Evolutionary conservation across 2,888 invertebrate species (phyloP).

Genomic region (Globia sparganii): DNA sequence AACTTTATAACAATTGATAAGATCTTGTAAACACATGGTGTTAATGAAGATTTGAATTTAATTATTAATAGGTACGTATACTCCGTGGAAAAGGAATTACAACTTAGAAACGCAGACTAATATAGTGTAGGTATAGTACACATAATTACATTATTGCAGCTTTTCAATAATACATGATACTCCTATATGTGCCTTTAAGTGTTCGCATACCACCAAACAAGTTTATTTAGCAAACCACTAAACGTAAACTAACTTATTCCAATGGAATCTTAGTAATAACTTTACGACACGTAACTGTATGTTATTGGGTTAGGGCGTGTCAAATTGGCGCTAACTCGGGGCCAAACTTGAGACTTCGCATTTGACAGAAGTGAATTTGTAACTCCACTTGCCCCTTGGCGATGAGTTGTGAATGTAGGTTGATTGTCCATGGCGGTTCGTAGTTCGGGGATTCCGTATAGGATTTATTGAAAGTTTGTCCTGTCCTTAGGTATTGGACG

Average conservation of each 20-base stretch:
- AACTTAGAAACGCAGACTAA: background rate
- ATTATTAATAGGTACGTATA: background rate
- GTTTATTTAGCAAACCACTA: conserved; percentile 56
- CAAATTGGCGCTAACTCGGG: conserved; percentile 76
- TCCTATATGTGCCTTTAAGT: background rate
- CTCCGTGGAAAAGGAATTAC: background rate
- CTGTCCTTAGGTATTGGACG: background rate
- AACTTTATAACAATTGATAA: no score
- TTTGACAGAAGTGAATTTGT: conserved; percentile 79
- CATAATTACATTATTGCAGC: background rate
- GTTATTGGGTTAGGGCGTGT: conserved; percentile 82
- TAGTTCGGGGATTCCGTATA: conserved; percentile 59
- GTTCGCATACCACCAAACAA: conserved; percentile 23
- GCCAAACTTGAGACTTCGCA: conserved; percentile 76
- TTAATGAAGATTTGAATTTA: no score
- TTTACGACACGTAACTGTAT: conserved; percentile 64
- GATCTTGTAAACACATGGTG: no score
- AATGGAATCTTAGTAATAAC: conserved; percentile 67
- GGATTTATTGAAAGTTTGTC: conserved; percentile 23
- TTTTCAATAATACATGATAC: conserved; percentile 15
- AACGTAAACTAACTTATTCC: conserved; percentile 55
- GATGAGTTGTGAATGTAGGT: conserved; percentile 81
- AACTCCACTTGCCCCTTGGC: conserved; percentile 77
- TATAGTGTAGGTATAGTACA: background rate
- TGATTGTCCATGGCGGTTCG: conserved; percentile 75